phyloP scores from a whole-genome alignment of 2,113 vertebrate species.

The Neotragus pygmaeus region DNA sequence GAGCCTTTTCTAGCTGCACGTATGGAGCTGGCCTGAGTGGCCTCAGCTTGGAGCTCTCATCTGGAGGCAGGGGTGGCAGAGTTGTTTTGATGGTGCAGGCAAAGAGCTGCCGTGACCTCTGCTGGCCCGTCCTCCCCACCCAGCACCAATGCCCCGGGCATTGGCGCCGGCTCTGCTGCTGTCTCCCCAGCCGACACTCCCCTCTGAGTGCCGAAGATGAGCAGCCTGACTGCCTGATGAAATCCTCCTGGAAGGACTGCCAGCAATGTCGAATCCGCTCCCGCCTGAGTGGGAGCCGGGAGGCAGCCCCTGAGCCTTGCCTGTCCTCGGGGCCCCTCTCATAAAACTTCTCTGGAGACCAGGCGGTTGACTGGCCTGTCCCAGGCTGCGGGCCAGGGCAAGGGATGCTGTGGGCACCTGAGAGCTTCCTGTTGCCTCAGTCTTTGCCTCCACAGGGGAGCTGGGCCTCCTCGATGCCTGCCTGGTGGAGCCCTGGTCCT shows the following conservation, averaged over 20 bases:
- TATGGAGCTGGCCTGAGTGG: fast-evolving
- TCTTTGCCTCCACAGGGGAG: neutral
- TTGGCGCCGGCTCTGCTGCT: neutral
- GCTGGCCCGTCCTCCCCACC: neutral
- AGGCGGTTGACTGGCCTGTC: fast-evolving
- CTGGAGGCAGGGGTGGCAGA: neutral
- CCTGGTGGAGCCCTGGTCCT: neutral
- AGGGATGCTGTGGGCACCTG: neutral
- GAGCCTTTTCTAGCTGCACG: neutral
- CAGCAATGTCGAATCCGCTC: fast-evolving
- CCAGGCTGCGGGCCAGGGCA: neutral
- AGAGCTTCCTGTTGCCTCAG: neutral
- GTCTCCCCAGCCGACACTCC: fast-evolving
- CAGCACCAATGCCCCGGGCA: fast-evolving
- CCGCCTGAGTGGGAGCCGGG: fast-evolving
- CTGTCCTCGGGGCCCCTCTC: neutral
- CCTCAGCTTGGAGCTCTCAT: neutral
- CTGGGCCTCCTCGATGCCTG: neutral
- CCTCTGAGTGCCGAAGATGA: neutral
- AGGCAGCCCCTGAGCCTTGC: neutral
- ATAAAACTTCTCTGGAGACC: neutral
- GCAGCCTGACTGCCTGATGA: neutral
- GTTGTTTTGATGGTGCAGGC: neutral
- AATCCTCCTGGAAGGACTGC: neutral
- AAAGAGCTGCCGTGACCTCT: neutral